Percentiles rank a stretch among this genome's conserved stretches.
These are phyloP conservation scores for Bettongia penicillata DNA, from an alignment of 2,113 vertebrate genomes.

Conservation along the genomic window DNA sequence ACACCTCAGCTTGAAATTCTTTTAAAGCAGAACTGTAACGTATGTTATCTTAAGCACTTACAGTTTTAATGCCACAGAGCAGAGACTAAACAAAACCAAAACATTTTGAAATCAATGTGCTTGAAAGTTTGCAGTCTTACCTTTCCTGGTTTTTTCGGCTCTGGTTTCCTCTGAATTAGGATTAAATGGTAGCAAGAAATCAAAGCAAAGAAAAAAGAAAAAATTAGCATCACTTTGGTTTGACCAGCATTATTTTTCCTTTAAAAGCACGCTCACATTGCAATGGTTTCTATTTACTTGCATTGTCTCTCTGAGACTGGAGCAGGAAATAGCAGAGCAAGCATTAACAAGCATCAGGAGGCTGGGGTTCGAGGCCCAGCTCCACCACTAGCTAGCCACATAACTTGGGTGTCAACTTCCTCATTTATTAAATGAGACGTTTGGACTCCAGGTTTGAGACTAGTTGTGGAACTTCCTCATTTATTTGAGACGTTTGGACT, in stretches of 20 bases:
- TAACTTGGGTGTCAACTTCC: not conserved
- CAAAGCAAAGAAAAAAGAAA: constrained; percentile 52
- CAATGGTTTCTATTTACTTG: not conserved
- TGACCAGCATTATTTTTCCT: not conserved
- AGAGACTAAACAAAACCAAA: constrained; percentile 28
- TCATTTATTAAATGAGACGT: not conserved
- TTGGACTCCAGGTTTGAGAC: not conserved
- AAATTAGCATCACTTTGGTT: constrained; percentile 51
- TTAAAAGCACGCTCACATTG: constrained; percentile 27
- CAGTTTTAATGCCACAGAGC: constrained; percentile 18
- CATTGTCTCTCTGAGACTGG: not conserved
- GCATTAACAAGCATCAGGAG: not conserved
- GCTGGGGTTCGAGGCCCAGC: not conserved
- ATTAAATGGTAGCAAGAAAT: constrained; percentile 60
- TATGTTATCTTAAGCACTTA: constrained; percentile 48
- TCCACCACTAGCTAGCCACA: not conserved
- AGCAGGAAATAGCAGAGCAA: not conserved
- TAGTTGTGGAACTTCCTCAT: too few relatives aligned
- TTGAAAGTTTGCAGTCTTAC: constrained; percentile 59
- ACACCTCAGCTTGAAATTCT: constrained; percentile 11
- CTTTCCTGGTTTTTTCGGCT: constrained; percentile 65
- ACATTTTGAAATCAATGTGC: constrained; percentile 36
- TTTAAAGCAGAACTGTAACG: constrained; percentile 24
- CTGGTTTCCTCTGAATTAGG: constrained; percentile 60
- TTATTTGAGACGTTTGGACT: too few relatives aligned